A percentile compares a stretch with the other conserved stretches of the same genome.
These are phyloP conservation scores for Pseudonaja textilis DNA, from an alignment of 2,113 vertebrate genomes.

Conservation along the genomic window DNA sequence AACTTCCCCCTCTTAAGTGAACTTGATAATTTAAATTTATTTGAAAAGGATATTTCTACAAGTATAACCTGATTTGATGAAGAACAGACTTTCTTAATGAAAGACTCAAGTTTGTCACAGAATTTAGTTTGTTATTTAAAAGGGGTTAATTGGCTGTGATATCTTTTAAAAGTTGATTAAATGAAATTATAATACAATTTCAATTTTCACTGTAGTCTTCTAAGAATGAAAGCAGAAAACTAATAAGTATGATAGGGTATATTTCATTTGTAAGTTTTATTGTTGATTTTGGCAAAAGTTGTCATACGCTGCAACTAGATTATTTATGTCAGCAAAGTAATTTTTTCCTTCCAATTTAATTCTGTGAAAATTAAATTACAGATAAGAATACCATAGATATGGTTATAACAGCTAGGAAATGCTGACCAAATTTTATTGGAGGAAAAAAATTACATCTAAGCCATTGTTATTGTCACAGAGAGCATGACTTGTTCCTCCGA, in stretches of 20 bases:
- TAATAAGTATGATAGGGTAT: constrained; percentile 69
- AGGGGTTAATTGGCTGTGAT: constrained; percentile 69
- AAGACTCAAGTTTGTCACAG: constrained; percentile 20
- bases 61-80: constrained; percentile 47
- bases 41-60: constrained; percentile 52
- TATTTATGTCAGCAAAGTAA: constrained; percentile 69
- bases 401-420: constrained; percentile 59
- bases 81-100: constrained; percentile 52
- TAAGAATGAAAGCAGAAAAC: constrained; percentile 70
- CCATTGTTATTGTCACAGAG: neutral
- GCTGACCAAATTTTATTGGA: constrained; percentile 40
- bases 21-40: constrained; percentile 8
- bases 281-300: constrained; percentile 69
- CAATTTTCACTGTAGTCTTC: constrained; percentile 71
- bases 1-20: neutral
- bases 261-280: constrained; percentile 64
- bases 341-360: constrained; percentile 73
- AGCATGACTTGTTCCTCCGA: neutral
- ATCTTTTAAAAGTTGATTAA: constrained; percentile 77
- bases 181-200: constrained; percentile 70
- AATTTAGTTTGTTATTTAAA: constrained; percentile 66
- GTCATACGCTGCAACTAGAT: constrained; percentile 63
- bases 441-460: constrained; percentile 22
- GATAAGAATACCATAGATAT: constrained; percentile 69
- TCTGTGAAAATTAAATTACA: constrained; percentile 74